Base-by-base conservation (phyloP, 2,797 vertebrate genomes). In the Danio kyathit region DNA sequence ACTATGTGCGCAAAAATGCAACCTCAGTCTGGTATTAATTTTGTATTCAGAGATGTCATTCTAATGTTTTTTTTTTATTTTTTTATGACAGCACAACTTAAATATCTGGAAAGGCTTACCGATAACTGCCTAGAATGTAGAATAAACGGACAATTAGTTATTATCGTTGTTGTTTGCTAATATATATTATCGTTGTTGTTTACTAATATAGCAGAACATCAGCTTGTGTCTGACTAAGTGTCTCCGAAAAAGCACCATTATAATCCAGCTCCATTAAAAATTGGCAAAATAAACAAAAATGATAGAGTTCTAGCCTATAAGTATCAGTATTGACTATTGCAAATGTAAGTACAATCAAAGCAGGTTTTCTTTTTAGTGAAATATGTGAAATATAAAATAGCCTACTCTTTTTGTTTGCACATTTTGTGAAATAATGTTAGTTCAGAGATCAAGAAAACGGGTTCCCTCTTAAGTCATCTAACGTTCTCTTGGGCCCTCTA, bases 401-500 rank as follows among this genome's bases (percentile, higher is more conserved):
- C 29, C 29, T 29, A 1, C 29, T 29, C 29, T 29, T 29, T 29
- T 29, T 29, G 29, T 29, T 29, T 29, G 29, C 29, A 29, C 29
- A 29, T 29, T 29, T 29, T 29, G 29, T 1, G 29, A 29, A 29
- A 29, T 29, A 29, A 3, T 1, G 29, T 29, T 29, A 29, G 29
- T 29, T 29, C 29, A 29, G 29, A 29, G 29, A 29, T 46, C 13
- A 52, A 29, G 40, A 21, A 16, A 13, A 64, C 4, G 9, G 1
- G 44, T 12, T 21, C 14, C 11, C 46, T 63, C 17, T 16, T 16
- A 7, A 71, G 41, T 21, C n/a, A 71, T 5, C 5, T 71, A n/a
- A 61, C 51, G 57, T 72, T 61, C 17, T 72, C 12, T 17, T 46
- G 74, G 41, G 74, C 60, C 74, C 46, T 52, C 74, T 76, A 41